Evolutionary conservation across 2,888 invertebrate species (phyloP), one percentile per base, ranked within the genome.

Genomic region (Erebia palarica): DNA sequence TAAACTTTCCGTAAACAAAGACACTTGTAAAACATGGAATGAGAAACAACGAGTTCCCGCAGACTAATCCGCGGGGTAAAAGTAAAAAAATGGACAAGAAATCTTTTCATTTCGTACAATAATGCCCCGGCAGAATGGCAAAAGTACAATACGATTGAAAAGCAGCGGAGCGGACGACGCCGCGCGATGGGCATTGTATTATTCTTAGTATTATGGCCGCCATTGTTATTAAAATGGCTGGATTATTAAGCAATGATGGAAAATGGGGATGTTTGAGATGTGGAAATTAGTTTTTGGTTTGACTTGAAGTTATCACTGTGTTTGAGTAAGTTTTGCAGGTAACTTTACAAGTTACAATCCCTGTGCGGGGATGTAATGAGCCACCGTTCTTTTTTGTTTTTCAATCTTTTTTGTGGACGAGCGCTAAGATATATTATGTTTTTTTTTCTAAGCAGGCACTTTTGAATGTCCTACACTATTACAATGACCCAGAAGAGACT

Each of bases 101-200:
- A 85, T 87, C 87, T 87, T 88, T 88, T 90, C 89, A 90, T 90
- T 89, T 86, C 84, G 83, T 84, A 83, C 86, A 84, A 82, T 84
- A 83, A 84, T 80, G 80, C 76, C 75, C 76, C 75, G 79, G 81
- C 77, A 81, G 84, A 84, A 85, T 80, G 82, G 83, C 81, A 81
- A 81, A 82, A 84, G 82, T 76, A 76, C 76, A 78, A 77, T 77
- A 74, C 81, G 81, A 84, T 90, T 90, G 90, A 90, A 89, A 86
- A 58, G 65, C 90, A 89, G 73, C 86, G 85, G 79, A 86, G 90
- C 90, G 90, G 73, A 80, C 80, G 78, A 80, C 81, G 82, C 82
- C 85, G 84, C 81, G 84, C 83, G 84, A 81, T 80, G 84, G 82
- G 85, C 84, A 85, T 88, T 89, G 88, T 89, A 79, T 80, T 77